A percentile compares a stretch with the other conserved stretches of the same genome.
Conservation (phyloP, 1,140 invertebrate genomes). For the Drosophila suzukii region DNA sequence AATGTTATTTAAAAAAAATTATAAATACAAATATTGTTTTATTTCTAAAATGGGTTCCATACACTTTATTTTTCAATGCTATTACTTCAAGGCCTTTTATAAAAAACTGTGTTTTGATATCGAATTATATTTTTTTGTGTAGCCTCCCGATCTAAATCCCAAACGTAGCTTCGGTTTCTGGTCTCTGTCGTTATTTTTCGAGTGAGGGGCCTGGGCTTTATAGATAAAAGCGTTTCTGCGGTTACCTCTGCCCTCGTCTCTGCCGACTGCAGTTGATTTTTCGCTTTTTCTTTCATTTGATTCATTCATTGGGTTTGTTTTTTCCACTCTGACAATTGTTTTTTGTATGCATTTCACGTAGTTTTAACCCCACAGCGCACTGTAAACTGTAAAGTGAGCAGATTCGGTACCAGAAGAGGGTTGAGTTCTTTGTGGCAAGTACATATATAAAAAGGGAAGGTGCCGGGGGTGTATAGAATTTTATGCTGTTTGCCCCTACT, state of each 20-base stretch:
- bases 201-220: slow-evolving; percentile 46
- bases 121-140: slow-evolving; percentile 5
- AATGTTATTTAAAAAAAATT: too few species aligned
- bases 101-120: neutral
- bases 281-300: slow-evolving; percentile 50
- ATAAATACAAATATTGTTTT: neutral
- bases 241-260: slow-evolving; percentile 37
- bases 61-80: too few species aligned
- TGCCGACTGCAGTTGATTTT: slow-evolving; percentile 52
- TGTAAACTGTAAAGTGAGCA: slow-evolving; percentile 48
- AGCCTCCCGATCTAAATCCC: slow-evolving; percentile 41
- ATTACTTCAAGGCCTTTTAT: neutral
- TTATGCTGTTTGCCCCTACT: slow-evolving; percentile 56
- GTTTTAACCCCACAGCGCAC: slow-evolving; percentile 65
- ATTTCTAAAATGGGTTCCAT: too few species aligned
- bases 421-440: slow-evolving; percentile 16
- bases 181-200: slow-evolving; percentile 27
- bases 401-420: slow-evolving; percentile 34
- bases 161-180: slow-evolving; percentile 34
- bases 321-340: slow-evolving; percentile 65
- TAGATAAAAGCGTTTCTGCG: slow-evolving; percentile 73
- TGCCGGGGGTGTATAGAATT: slow-evolving; percentile 41
- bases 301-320: slow-evolving; percentile 51
- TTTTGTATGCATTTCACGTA: slow-evolving; percentile 79
- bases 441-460: neutral